Conservation (phyloP, 2,797 vertebrate species). For the Coluber constrictor region DNA sequence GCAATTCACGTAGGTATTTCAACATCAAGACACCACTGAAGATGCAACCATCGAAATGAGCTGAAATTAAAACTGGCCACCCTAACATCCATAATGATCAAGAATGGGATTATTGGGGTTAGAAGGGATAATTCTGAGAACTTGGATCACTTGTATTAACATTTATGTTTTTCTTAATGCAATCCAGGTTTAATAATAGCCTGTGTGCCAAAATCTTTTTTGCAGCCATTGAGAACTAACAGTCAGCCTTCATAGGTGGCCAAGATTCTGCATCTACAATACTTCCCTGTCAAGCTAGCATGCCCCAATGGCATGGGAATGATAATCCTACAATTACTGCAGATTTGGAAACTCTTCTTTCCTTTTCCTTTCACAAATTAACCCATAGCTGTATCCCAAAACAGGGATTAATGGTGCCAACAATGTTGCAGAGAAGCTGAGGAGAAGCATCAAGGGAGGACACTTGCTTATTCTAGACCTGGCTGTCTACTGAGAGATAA, state of each 20-base stretch:
- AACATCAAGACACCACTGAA: not conserved
- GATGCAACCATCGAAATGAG: not conserved
- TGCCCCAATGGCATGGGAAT: not conserved
- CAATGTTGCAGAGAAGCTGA: not conserved
- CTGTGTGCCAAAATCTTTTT: not conserved
- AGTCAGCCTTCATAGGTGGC: not conserved
- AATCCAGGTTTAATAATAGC: not conserved
- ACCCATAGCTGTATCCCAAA: not conserved
- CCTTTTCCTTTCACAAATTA: not conserved
- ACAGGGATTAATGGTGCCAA: not conserved
- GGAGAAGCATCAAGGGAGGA: constrained; percentile 44
- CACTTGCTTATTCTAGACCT: not conserved
- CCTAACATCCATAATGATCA: not conserved
- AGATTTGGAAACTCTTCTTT: not conserved
- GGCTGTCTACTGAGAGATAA: constrained; percentile 46
- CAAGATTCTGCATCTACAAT: not conserved
- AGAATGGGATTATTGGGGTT: not conserved
- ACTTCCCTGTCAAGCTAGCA: not conserved
- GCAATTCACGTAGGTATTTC: not conserved
- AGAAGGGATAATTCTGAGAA: not conserved
- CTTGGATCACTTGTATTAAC: not conserved
- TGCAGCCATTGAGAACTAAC: not conserved
- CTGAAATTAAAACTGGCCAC: not conserved
- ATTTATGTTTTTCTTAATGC: not conserved
- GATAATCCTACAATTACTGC: not conserved